A percentile compares a stretch with the other conserved stretches of the same genome.
Conservation (phyloP, 1,140 invertebrate genomes). For the Berghia stephanieae region DNA sequence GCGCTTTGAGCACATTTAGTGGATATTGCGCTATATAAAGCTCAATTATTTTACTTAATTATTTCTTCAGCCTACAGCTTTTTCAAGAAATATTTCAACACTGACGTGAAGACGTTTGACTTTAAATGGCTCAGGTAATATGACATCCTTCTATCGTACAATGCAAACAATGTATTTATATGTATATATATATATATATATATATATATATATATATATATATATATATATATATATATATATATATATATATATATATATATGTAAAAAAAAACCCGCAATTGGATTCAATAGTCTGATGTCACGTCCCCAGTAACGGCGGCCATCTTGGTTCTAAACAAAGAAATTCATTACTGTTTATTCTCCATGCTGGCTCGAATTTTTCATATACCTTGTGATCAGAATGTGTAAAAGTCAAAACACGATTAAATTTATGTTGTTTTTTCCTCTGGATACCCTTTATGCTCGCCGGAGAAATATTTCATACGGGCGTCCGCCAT, state of each 20-base stretch:
- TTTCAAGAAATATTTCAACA: conserved; percentile 50
- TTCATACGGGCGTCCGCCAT: too few relatives aligned
- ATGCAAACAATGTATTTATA: neutral
- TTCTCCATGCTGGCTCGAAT: too few relatives aligned
- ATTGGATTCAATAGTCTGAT: neutral
- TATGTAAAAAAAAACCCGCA: neutral
- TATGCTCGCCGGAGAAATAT: too few relatives aligned
- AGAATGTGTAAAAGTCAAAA: too few relatives aligned
- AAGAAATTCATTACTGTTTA: too few relatives aligned
- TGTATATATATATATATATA: neutral
- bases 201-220: neutral
- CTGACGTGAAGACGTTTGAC: conserved; percentile 51
- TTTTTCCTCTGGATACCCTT: too few relatives aligned
- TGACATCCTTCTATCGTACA: neutral
- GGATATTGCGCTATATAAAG: neutral
- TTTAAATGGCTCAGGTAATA: conserved; percentile 58
- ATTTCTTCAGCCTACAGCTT: conserved; percentile 49
- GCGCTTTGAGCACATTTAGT: neutral
- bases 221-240: neutral
- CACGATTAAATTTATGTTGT: too few relatives aligned
- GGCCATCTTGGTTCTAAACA: neutral
- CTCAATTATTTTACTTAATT: neutral
- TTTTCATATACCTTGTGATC: too few relatives aligned
- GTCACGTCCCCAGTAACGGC: neutral
- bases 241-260: neutral